Percentiles rank a stretch among this genome's conserved stretches.
These are phyloP conservation scores for Nesoenas mayeri DNA, from an alignment of 2,113 vertebrate genomes.

Conservation along the genomic window DNA sequence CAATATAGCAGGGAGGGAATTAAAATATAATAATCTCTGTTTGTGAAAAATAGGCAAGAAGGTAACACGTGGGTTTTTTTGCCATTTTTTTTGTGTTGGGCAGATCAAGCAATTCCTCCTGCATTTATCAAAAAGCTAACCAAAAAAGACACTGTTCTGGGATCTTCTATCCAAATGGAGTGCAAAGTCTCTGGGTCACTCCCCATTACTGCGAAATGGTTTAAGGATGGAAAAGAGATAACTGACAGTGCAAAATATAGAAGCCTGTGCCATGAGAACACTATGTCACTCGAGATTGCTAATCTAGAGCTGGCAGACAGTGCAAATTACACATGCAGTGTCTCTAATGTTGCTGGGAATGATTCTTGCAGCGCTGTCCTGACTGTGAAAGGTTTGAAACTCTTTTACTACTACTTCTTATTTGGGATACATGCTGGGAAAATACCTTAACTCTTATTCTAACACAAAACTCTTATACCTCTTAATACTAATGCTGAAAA, in stretches of 20 bases:
- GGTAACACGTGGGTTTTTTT: slow-evolving; percentile 50
- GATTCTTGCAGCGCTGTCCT: slow-evolving; percentile 87
- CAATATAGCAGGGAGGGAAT: not conserved
- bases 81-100: slow-evolving; percentile 62
- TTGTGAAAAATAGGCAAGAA: not conserved
- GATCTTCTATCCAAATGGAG: slow-evolving; percentile 88
- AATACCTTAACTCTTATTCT: slow-evolving; percentile 29
- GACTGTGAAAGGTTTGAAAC: slow-evolving; percentile 92
- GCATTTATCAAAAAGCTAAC: slow-evolving; percentile 90
- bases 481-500: not conserved
- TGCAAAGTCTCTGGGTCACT: slow-evolving; percentile 94
- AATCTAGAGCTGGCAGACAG: slow-evolving; percentile 88
- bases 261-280: slow-evolving; percentile 88
- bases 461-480: not conserved
- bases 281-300: slow-evolving; percentile 84
- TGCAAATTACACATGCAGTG: slow-evolving; percentile 89
- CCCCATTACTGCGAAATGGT: slow-evolving; percentile 93
- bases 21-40: not conserved
- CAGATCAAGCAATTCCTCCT: slow-evolving; percentile 94
- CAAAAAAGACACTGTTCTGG: slow-evolving; percentile 88
- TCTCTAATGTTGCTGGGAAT: slow-evolving; percentile 88
- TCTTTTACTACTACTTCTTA: slow-evolving; percentile 53
- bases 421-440: not conserved
- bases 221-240: slow-evolving; percentile 90
- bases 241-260: slow-evolving; percentile 89